Evolutionary conservation across 2,113 vertebrate species (phyloP), one percentile per base, ranked within the genome.

Genomic region (Garra rufa): DNA sequence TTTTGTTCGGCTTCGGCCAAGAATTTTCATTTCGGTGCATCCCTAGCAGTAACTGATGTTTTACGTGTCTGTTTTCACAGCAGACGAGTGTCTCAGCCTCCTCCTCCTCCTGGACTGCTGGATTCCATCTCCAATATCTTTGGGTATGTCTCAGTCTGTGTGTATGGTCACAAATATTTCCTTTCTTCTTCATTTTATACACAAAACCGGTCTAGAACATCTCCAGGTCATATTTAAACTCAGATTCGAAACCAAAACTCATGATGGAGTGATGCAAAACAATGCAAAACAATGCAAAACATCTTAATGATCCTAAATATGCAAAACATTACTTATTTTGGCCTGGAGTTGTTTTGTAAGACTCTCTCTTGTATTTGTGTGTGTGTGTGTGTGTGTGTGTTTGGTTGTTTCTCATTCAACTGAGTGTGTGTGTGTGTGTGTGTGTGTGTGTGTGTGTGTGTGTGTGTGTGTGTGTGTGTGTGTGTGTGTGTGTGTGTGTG

Each of bases 81-180:
- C 55, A 48, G 48, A 28, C 75, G 38, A 6, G 44, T 77, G 57
- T 70, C 74, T 70, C 59, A 78, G 63, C 34, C 50, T 21, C 83
- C 43, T 26, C 77, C 38, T 71, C 46, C 55, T 24, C 57, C 15
- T 0, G 80, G 80, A 9, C 80, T 82, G 46, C 65, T 82, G 80
- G 80, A 82, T 4, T 82, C 80, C 59, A 65, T 83, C 57, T 38
- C 55, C 41, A 75, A 63, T 83, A 63, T 83, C 2, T 76, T 74
- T 38, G 71, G 55, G 71, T 84, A 21, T 10, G 71, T 76, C 30
- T 48, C 3, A 8, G 34, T 76, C 55, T 52, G 8, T 15, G n/a
- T 82, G 2, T 30, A 10, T 43, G 5, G 14, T 7, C 21, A 15
- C 24, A 17, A 2, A 6, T 59, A 5, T 44, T 41, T 65, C 11